Base-by-base conservation (phyloP, 2,888 invertebrate species). In the Lydus trimaculatus region DNA sequence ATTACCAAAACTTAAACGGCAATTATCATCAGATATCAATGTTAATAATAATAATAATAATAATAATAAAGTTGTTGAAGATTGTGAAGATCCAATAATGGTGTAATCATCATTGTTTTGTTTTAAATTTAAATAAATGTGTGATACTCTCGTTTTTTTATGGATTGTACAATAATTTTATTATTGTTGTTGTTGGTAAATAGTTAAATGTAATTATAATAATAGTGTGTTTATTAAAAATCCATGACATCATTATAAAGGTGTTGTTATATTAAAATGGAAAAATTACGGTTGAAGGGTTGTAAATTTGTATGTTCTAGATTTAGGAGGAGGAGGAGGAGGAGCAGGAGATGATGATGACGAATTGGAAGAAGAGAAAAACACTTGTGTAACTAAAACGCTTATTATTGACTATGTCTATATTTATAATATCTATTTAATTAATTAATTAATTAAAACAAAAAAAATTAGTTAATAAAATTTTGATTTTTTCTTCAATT, bases 51-150 rank as follows among this genome's bases (percentile, higher is more conserved):
- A n/a, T n/a, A n/a, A 39, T 39, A 39, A 33, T 71, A 80, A 81
- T 15, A 39, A 39, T n/a, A 39, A 43, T 71, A 80, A 81, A 64
- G 79, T 83, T 62, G 82, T 84, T 64, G 85, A 85, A 74, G 84
- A 84, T 72, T 75, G 77, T 66, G 86, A 86, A 67, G 86, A 85
- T 79, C 85, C 85, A 11, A 86, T 86, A 66, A 85, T 86, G 85
- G 86, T 86, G 79, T 86, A 81, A 82, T 56, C 36, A 65, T 72
- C n/a, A 65, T 66, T 67, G n/a, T 68, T 70, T 64, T 66, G 63
- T 25, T 65, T 56, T 67, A 62, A 20, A 63, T 58, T 75, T 70
- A 72, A 75, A 75, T 76, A 75, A 71, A 72, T 71, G 74, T 76
- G 75, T 75, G 73, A 74, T 75, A 73, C 58, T 67, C 61, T 43